These are phyloP conservation scores for Druon quercuslanigerum DNA, from an alignment of 1,140 invertebrate species.

Conservation along the genomic window DNA sequence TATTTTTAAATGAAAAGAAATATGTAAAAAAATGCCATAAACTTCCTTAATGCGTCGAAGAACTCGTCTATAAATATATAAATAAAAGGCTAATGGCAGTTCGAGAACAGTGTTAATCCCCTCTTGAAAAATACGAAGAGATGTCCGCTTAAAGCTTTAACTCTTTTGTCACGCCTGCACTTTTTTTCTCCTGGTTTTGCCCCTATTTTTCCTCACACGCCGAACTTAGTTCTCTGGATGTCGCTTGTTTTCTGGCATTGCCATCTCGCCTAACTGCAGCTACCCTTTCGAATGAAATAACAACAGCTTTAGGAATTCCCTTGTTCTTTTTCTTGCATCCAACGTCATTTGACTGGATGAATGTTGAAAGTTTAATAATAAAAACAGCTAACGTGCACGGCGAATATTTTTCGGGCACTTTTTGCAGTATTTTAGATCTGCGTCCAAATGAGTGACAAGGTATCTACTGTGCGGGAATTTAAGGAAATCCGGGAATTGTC, in stretches of 20 bases:
- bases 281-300: too few species aligned
- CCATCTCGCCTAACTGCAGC: too few species aligned
- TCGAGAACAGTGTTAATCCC: not conserved
- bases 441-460: too few species aligned
- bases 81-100: not conserved
- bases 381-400: not conserved
- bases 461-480: too few species aligned
- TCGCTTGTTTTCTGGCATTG: too few species aligned
- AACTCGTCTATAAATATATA: too few species aligned
- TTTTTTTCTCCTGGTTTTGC: slow-evolving; percentile 10
- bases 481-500: too few species aligned
- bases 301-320: too few species aligned
- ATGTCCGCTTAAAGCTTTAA: not conserved
- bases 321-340: too few species aligned
- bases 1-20: too few species aligned
- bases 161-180: not conserved
- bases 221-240: not conserved
- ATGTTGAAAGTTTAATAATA: not conserved
- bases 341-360: slow-evolving; percentile 13
- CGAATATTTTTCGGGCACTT: not conserved
- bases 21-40: too few species aligned
- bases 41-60: too few species aligned
- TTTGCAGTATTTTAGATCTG: not conserved
- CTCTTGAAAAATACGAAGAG: not conserved
- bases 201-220: slow-evolving; percentile 4